A percentile compares a stretch with the other conserved stretches of the same genome.
Conservation (phyloP, 37 sponge, comb jelly and placozoan species). For the Cliona cf. orientalis region DNA sequence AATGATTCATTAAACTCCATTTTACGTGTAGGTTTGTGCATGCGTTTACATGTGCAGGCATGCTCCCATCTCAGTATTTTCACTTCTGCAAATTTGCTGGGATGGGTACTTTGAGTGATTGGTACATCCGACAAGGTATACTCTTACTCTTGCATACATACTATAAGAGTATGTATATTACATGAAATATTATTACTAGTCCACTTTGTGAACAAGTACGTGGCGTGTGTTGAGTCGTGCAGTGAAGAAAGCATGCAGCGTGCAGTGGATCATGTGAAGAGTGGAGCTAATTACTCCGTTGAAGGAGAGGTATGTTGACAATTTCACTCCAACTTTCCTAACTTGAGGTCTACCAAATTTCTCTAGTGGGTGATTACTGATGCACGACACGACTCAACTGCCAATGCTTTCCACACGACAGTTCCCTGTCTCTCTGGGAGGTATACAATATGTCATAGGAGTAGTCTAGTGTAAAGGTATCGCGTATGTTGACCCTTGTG, state of each 20-base stretch:
- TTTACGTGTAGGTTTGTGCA: conserved; percentile 26
- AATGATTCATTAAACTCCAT: no score
- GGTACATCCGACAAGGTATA: background rate
- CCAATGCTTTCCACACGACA: conserved; percentile 13
- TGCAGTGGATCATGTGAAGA: conserved; percentile 8
- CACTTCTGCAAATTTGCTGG: conserved; percentile 5
- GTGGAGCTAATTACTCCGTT: conserved; percentile 3
- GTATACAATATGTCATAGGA: background rate
- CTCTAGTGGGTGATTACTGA: conserved; percentile 19
- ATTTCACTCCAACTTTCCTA: background rate
- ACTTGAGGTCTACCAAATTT: background rate
- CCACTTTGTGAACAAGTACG: background rate
- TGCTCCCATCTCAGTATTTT: conserved; percentile 13
- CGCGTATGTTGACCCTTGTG: no score
- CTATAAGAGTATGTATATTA: background rate
- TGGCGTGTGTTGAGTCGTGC: background rate
- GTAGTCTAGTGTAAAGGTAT: background rate
- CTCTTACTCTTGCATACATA: background rate
- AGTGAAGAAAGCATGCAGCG: background rate
- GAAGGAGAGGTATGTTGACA: conserved; percentile 25
- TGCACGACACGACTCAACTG: conserved; percentile 11
- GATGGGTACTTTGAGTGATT: background rate
- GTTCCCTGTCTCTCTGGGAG: conserved; percentile 31
- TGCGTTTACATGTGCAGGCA: conserved; percentile 37
- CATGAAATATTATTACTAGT: no score